Evolutionary conservation across 2,888 invertebrate genomes (phyloP).

Genomic region (Yponomeuta malinellus): DNA sequence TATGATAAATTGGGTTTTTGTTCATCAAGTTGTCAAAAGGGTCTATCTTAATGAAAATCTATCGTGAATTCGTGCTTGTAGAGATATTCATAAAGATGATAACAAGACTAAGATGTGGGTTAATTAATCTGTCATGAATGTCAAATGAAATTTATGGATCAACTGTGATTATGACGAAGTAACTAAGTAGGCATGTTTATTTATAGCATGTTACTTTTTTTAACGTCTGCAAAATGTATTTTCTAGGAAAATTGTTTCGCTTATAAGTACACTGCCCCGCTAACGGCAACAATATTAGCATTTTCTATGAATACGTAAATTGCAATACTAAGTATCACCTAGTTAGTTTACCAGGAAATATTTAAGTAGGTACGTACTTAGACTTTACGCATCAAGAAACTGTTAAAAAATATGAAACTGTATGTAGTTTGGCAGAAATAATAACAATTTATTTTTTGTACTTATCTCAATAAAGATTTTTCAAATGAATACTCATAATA

Average conservation of each 20-base stretch:
- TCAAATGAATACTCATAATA: too few species aligned
- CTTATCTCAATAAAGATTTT: too few species aligned
- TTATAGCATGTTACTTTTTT: too few species aligned
- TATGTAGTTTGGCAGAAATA: too few species aligned
- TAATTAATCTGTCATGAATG: not conserved
- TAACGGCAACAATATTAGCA: not conserved
- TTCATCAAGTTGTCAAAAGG: not conserved
- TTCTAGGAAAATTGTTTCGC: not conserved
- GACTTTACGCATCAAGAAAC: not conserved
- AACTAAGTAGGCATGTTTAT: too few species aligned
- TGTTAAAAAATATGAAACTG: too few species aligned
- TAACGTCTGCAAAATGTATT: not conserved
- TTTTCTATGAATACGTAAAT: constrained; percentile 6
- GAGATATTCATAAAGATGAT: not conserved
- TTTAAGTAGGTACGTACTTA: not conserved
- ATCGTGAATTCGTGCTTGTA: not conserved
- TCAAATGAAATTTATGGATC: not conserved
- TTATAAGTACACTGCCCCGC: not conserved
- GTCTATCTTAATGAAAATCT: not conserved
- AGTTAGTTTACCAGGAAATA: not conserved
- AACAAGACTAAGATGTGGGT: not conserved
- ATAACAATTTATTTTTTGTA: too few species aligned
- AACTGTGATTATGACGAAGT: too few species aligned
- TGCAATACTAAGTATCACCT: not conserved
- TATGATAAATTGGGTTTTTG: not conserved